phyloP scores from a whole-genome alignment of 2,113 vertebrate species.

The Chaetodon trifascialis region DNA sequence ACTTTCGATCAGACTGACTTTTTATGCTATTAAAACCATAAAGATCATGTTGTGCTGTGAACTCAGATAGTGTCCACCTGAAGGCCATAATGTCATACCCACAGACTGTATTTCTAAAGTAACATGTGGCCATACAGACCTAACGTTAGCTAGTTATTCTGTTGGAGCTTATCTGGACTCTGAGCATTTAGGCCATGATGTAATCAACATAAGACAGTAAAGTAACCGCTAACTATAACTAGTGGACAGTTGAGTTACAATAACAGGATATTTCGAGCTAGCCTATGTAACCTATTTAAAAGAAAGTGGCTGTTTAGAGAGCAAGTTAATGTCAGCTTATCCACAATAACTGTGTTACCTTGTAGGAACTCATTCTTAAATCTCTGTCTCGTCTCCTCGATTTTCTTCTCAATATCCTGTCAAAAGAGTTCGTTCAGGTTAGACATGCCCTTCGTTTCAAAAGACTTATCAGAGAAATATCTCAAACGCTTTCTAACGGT shows the following conservation, averaged over 20 bases:
- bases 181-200: slow-evolving; percentile 42
- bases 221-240: neutral
- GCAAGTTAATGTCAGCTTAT: slow-evolving; percentile 2
- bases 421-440: slow-evolving; percentile 44
- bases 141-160: slow-evolving; percentile 26
- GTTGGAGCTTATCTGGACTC: slow-evolving; percentile 38
- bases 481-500: neutral
- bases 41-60: neutral
- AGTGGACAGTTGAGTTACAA: neutral
- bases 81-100: neutral
- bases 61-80: neutral
- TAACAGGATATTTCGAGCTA: neutral
- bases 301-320: neutral
- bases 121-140: neutral
- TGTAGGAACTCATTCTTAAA: slow-evolving; percentile 90
- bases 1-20: slow-evolving; percentile 7
- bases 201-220: slow-evolving; percentile 4
- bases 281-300: neutral
- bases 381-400: slow-evolving; percentile 88
- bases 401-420: slow-evolving; percentile 87
- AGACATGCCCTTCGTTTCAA: neutral
- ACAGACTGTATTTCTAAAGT: neutral
- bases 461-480: neutral
- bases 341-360: slow-evolving; percentile 82
- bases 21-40: neutral